A percentile compares a stretch with the other conserved stretches of the same genome.
Evolutionary conservation across 2,888 invertebrate species (phyloP).

Genomic region (Adelognathus sp.): DNA sequence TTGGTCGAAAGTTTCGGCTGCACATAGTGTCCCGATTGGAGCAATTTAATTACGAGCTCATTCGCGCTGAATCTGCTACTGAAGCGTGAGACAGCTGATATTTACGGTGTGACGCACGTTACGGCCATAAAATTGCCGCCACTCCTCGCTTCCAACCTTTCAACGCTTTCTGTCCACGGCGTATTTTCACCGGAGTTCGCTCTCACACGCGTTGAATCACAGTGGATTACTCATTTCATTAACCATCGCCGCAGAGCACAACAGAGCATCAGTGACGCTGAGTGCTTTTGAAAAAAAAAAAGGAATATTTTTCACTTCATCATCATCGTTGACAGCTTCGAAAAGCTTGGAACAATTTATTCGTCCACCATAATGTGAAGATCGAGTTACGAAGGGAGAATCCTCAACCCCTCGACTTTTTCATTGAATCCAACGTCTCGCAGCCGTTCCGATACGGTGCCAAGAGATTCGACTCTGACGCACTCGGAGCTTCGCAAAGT

Average conservation of each 20-base stretch:
- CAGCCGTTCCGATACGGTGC: background rate
- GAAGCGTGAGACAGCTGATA: conserved; percentile 54
- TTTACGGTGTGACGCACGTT: conserved; percentile 48
- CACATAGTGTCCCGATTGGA: conserved; percentile 15
- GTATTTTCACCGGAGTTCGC: conserved; percentile 36
- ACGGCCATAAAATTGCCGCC: conserved; percentile 47
- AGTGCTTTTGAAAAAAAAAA: conserved; percentile 22
- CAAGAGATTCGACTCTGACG: background rate
- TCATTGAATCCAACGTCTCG: conserved; percentile 27
- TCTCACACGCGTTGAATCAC: conserved; percentile 41
- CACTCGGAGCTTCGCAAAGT: background rate
- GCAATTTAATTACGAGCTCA: background rate
- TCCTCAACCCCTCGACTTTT: background rate
- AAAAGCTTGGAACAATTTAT: background rate
- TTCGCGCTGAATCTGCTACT: conserved; percentile 38
- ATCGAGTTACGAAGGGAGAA: background rate
- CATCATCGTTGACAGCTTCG: background rate
- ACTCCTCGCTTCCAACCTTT: background rate
- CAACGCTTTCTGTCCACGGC: conserved; percentile 19
- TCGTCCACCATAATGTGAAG: background rate
- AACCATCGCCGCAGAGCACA: conserved; percentile 23
- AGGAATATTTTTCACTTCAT: conserved; percentile 33
- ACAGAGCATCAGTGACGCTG: conserved; percentile 22
- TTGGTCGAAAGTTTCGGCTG: background rate
- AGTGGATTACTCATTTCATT: conserved; percentile 42